phyloP scores from a whole-genome alignment of 2,888 invertebrate genomes.

The Octonoba sinensis region DNA sequence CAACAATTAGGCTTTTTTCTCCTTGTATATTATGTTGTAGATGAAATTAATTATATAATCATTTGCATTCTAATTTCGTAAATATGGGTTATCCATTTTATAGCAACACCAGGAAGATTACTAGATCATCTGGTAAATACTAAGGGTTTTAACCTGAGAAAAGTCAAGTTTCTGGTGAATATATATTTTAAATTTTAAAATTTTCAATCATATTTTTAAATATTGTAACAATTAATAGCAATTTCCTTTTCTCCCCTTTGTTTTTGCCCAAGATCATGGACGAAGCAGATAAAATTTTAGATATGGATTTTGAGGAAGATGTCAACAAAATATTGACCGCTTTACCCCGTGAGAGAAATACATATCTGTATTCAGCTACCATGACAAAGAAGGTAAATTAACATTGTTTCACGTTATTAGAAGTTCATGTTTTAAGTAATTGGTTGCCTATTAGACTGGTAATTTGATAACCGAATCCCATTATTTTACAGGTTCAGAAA shows the following conservation, averaged over 20 bases:
- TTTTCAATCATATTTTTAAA: neutral
- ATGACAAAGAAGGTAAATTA: conserved; percentile 90
- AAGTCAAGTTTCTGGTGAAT: conserved; percentile 86
- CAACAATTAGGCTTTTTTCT: too few species aligned
- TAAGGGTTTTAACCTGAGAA: conserved; percentile 93
- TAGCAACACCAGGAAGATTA: conserved; percentile 91
- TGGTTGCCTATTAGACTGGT: neutral
- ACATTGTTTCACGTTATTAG: neutral
- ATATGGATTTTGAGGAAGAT: conserved; percentile 99
- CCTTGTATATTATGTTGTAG: too few species aligned
- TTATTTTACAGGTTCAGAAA: conserved; percentile 80
- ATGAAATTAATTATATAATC: too few species aligned
- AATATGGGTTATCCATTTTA: conserved; percentile 33
- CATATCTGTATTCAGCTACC: conserved; percentile 96
- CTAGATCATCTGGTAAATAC: conserved; percentile 98
- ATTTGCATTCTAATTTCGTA: too few species aligned
- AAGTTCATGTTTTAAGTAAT: neutral
- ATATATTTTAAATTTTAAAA: neutral
- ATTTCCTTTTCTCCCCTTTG: neutral
- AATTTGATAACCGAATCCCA: neutral
- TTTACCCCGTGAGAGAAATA: conserved; percentile 90
- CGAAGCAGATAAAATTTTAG: conserved; percentile 97
- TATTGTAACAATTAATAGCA: neutral
- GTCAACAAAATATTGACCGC: conserved; percentile 94
- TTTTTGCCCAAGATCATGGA: conserved; percentile 85